A percentile compares a stretch with the other conserved stretches of the same genome.
These are phyloP conservation scores for Jacana jacana DNA, from an alignment of 2,113 vertebrate genomes.

Conservation along the genomic window DNA sequence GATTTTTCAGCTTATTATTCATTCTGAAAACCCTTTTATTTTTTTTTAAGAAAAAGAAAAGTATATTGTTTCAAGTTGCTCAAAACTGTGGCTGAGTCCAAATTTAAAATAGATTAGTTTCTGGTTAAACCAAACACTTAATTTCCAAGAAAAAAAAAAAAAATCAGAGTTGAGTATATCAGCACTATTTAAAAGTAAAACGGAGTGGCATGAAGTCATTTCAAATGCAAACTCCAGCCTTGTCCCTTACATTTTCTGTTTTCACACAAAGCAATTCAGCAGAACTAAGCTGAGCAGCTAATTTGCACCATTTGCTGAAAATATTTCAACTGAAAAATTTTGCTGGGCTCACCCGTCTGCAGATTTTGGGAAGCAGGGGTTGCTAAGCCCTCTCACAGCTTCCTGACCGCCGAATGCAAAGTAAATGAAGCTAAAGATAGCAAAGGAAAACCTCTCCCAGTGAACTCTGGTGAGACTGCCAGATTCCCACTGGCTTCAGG, in stretches of 20 bases:
- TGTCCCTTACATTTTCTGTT: neutral
- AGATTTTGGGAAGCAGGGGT: neutral
- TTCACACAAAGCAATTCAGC: neutral
- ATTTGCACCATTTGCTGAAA: neutral
- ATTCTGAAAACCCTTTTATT: neutral
- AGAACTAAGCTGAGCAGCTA: neutral
- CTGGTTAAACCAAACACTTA: neutral
- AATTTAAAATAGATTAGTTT: neutral
- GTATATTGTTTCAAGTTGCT: neutral
- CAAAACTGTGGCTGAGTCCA: neutral
- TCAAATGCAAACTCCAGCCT: neutral
- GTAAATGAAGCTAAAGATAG: neutral
- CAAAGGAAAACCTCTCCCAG: neutral
- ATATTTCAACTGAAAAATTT: neutral
- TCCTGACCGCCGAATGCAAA: neutral
- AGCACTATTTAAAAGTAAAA: neutral
- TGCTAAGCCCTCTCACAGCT: neutral
- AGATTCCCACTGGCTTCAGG: neutral
- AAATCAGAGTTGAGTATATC: neutral
- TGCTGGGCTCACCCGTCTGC: neutral
- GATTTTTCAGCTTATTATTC: neutral
- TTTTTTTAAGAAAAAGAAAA: neutral
- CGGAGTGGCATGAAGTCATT: neutral
- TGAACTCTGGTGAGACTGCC: neutral
- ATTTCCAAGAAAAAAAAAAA: neutral